These are phyloP conservation scores for Caerostris darwini DNA, from an alignment of 1,140 invertebrate genomes.

Conservation along the genomic window DNA sequence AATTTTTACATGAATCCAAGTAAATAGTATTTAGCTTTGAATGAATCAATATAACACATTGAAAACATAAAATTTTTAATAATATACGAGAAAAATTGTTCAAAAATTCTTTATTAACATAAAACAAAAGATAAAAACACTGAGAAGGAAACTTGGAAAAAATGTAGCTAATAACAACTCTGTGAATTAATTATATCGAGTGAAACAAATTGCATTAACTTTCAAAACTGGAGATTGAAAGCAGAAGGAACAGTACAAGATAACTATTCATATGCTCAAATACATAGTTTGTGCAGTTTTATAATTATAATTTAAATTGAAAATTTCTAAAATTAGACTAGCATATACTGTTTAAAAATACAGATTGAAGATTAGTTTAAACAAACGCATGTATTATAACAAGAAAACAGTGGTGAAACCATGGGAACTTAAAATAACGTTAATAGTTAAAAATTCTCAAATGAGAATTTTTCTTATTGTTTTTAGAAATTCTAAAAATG, in stretches of 20 bases:
- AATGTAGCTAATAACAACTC: slow-evolving; percentile 39
- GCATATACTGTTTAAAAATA: background rate
- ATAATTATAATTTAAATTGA: slow-evolving; percentile 13
- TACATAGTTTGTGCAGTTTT: slow-evolving; percentile 23
- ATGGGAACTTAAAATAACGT: background rate
- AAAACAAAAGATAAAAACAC: slow-evolving; percentile 34
- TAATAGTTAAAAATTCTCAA: no score
- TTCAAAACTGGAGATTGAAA: slow-evolving; percentile 26
- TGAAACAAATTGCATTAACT: slow-evolving; percentile 22
- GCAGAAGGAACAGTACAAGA: slow-evolving; percentile 35
- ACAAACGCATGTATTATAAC: background rate
- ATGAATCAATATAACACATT: no score
- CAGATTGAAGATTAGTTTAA: background rate
- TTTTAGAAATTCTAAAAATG: background rate
- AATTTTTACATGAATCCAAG: no score
- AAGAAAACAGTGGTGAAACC: slow-evolving; percentile 23
- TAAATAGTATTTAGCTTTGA: no score
- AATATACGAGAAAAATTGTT: background rate
- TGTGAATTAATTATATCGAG: background rate
- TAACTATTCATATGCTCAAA: slow-evolving; percentile 26
- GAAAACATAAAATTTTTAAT: no score
- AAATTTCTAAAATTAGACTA: slow-evolving; percentile 43
- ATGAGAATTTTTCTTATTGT: no score
- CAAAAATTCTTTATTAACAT: slow-evolving; percentile 30
- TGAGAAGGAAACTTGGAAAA: slow-evolving; percentile 35